Conservation (phyloP, 1,140 invertebrate species). For the Heliconius himera region DNA sequence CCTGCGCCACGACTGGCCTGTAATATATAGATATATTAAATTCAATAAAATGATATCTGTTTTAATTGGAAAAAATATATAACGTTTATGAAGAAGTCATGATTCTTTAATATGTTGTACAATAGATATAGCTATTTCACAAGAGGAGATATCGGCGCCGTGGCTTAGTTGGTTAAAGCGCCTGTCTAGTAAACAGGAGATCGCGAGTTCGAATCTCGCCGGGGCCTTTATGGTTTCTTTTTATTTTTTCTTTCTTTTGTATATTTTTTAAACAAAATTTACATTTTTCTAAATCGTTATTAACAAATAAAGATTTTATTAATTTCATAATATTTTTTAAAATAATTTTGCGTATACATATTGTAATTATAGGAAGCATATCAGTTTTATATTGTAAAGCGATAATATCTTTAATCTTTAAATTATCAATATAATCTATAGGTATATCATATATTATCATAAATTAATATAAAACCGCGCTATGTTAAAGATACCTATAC, state of each 20-base stretch:
- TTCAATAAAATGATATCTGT: not conserved
- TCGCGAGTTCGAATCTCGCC: slow-evolving; percentile 76
- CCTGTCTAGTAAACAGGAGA: slow-evolving; percentile 80
- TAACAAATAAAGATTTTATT: not conserved
- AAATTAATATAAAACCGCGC: not conserved
- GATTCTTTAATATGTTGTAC: not conserved
- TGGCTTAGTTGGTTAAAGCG: slow-evolving; percentile 68
- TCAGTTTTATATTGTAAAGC: not conserved
- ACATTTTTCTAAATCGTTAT: not conserved
- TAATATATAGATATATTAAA: not conserved
- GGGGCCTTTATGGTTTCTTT: slow-evolving; percentile 47
- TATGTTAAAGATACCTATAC: not conserved
- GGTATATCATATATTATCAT: not conserved
- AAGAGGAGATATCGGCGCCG: slow-evolving; percentile 41
- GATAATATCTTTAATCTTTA: not conserved
- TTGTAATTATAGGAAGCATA: not conserved
- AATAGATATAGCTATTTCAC: not conserved
- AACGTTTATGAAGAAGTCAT: no score
- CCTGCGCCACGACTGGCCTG: no score
- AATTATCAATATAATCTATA: not conserved
- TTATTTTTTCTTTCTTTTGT: not conserved
- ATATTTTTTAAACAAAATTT: not conserved
- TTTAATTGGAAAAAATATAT: not conserved
- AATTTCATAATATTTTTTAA: not conserved
- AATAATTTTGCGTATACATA: not conserved